Base-by-base conservation (phyloP, 2,113 vertebrate species). In the Gobiocypris rarus region DNA sequence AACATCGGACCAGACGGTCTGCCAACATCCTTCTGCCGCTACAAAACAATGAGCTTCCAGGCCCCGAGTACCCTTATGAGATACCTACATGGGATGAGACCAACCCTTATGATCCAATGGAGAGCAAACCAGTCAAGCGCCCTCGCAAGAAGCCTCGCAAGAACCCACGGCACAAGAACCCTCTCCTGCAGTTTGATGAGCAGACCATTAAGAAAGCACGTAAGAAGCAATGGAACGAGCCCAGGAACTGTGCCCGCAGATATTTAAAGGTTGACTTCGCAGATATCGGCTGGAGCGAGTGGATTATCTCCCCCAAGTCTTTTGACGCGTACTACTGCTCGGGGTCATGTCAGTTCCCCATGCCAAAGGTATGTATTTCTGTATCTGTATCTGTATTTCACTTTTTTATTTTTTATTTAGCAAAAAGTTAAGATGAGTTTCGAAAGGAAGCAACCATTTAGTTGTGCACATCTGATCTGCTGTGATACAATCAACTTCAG, bases 191-290 rank as follows among this genome's bases (percentile, higher is more conserved):
- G 90, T 99, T 99, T 2, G 97, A 99, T 11, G 96, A 98, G 85
- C 96, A 96, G 81, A 99, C 97, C 0, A 95, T 99, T 75, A 97
- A 96, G 91, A 97, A 97, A 91, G 97, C 97, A 0, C 92, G 98
- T 10, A 96, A 94, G 92, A 98, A 96, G 95, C 97, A 99, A 75
- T 97, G 97, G 97, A 95, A 95, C 0, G 96, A 99, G 86, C 97
- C 97, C 0, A 90, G 95, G 59, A 95, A 95, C 22, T 99, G 98
- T 0, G 86, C 97, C 0, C 95, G 97, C 5, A 94, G 97, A 5
- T 98, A 98, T 69, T 96, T 99, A 76, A 98, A 97, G 89, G 98
- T 99, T 85, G 98, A 99, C 92, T 99, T 99, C 80, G 97, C 97
- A 0, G 98, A 99, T 89, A 98, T 99, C 1, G 98, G 98, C 86